Percentiles rank a stretch among this genome's conserved stretches.
Evolutionary conservation across 2,888 invertebrate genomes (phyloP).

Genomic region (Trisateles emortualis): DNA sequence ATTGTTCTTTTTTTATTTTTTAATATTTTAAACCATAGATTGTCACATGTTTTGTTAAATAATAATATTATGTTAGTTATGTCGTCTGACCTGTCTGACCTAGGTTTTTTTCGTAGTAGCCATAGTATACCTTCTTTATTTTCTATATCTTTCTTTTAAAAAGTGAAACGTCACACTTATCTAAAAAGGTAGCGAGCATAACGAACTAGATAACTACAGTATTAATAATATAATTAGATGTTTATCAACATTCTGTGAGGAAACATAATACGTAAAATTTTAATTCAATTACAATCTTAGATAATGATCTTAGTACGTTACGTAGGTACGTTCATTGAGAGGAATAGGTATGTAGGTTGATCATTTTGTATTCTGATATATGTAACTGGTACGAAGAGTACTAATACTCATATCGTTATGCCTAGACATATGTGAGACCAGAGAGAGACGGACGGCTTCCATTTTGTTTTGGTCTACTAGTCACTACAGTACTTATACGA

Average conservation of each 20-base stretch:
- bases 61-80: too few species aligned
- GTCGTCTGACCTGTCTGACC: too few species aligned
- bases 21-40: too few species aligned
- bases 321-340: conserved; percentile 4
- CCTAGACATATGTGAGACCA: too few species aligned
- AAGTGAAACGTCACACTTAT: conserved; percentile 34
- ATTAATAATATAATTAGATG: conserved; percentile 24
- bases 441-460: too few species aligned
- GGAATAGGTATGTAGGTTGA: not conserved
- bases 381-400: not conserved
- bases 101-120: too few species aligned
- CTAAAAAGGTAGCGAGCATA: conserved; percentile 26
- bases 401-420: too few species aligned
- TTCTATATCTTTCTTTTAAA: conserved; percentile 8
- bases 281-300: conserved; percentile 7
- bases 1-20: too few species aligned
- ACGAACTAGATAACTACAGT: conserved; percentile 23
- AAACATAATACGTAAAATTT: not conserved
- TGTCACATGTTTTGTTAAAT: too few species aligned
- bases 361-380: not conserved
- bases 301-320: not conserved
- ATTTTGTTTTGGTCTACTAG: too few species aligned
- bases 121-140: conserved; percentile 1
- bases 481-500: too few species aligned
- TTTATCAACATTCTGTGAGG: conserved; percentile 11